Evolutionary conservation across 2,888 invertebrate species (phyloP), one percentile per base, ranked within the genome.

Genomic region (Drosophila austrosaltans): DNA sequence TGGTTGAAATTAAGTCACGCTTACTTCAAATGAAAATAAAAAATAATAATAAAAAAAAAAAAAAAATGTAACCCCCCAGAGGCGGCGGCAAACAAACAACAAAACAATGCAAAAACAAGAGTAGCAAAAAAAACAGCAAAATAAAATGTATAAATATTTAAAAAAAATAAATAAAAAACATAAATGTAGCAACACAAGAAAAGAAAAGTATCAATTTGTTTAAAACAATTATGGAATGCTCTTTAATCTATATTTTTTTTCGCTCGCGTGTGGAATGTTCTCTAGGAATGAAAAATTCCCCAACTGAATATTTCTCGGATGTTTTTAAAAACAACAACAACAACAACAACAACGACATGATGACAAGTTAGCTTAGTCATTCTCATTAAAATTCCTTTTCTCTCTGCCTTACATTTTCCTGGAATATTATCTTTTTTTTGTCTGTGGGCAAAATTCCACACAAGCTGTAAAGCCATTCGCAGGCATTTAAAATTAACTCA

Each of bases 1-100:
- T 69, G 60, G 63, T 67, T 59, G 68, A 83, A 79, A 80, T 82
- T 79, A 82, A 76, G 82, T 77, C 74, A 76, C 72, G 75, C 72
- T 76, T 70, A 70, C 57, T 74, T 74, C 28, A 40, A 69, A 36
- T 36, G 8, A 44, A 63, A 48, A 20, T 53, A 53, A 69, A 72
- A 53, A 8, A 60, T 54, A 59, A 53, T 32, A 42, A 72, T 20
- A 75, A 68, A 20, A 25, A 54, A 61, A 66, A 66, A 66, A 66
- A 62, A n/a, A 71, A 66, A 62, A n/a, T 66, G 66, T 48, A 48
- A 6, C 16, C 25, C 25, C 25, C 48, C 10, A 48, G 48, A 48
- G 22, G 16, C 22, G 8, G 12, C 16, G 25, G 22, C 44, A 72
- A 60, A 56, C 32, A 44, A 30, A 56, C 39, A 44, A 56, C 71